phyloP scores from a whole-genome alignment of 2,888 invertebrate species.

The Muschampia plurimacula region DNA sequence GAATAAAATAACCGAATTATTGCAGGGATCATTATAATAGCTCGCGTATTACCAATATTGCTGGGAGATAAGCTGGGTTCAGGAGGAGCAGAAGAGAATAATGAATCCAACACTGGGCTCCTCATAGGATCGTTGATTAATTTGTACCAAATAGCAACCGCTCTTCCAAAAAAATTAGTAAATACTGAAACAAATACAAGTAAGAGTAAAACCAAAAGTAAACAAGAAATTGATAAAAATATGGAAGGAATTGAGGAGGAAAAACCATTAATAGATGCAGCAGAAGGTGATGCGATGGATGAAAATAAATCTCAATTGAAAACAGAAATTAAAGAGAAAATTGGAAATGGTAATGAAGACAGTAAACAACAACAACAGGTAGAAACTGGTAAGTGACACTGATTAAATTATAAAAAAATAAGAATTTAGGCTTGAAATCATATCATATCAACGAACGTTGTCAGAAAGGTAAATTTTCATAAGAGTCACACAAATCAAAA shows the following conservation, averaged over 20 bases:
- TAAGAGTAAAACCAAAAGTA: not conserved
- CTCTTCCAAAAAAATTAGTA: slow-evolving; percentile 7
- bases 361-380: not conserved
- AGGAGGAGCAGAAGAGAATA: not conserved
- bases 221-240: not conserved
- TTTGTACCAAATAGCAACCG: slow-evolving; percentile 8
- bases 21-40: slow-evolving; percentile 5
- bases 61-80: not conserved
- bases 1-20: not conserved
- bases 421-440: no score
- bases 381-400: not conserved
- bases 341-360: not conserved
- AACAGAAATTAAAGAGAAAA: not conserved
- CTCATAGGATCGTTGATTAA: slow-evolving; percentile 2
- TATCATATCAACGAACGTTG: no score
- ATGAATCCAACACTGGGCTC: not conserved
- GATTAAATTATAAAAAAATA: no score
- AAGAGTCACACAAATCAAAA: no score
- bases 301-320: not conserved
- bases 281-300: not conserved
- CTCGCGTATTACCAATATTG: not conserved
- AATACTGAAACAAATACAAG: not conserved
- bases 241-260: not conserved
- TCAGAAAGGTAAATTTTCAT: no score
- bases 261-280: not conserved